These are phyloP conservation scores for Agrochola lychnidis DNA, from an alignment of 2,888 invertebrate species.

Conservation along the genomic window DNA sequence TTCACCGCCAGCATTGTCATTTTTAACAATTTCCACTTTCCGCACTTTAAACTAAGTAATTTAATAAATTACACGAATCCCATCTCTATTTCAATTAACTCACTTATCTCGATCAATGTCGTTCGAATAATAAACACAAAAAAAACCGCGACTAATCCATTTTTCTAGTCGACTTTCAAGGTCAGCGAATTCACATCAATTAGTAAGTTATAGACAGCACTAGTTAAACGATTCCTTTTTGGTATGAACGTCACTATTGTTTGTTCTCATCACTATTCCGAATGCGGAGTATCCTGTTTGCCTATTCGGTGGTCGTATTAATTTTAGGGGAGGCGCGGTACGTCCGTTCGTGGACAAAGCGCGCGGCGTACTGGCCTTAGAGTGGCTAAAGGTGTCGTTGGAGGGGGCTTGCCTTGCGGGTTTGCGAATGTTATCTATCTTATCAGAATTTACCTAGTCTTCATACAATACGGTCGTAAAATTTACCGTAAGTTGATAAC, in stretches of 20 bases:
- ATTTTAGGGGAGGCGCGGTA: slow-evolving; percentile 44
- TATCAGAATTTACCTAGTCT: slow-evolving; percentile 76
- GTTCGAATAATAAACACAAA: slow-evolving; percentile 60
- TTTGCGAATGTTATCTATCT: slow-evolving; percentile 72
- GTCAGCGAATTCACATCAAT: slow-evolving; percentile 57
- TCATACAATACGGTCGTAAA: slow-evolving; percentile 72
- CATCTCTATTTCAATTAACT: slow-evolving; percentile 62
- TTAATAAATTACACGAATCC: slow-evolving; percentile 57
- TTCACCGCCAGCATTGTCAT: slow-evolving; percentile 93
- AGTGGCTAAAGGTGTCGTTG: slow-evolving; percentile 36
- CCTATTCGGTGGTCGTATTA: slow-evolving; percentile 62
- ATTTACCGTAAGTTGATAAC: slow-evolving; percentile 72
- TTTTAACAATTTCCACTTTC: slow-evolving; percentile 50
- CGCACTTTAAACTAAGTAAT: slow-evolving; percentile 46
- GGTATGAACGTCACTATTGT: slow-evolving; percentile 72
- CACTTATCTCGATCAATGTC: slow-evolving; percentile 61
- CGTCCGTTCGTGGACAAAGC: slow-evolving; percentile 59
- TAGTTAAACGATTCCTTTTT: slow-evolving; percentile 65
- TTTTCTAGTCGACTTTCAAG: slow-evolving; percentile 67
- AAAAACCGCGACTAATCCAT: slow-evolving; percentile 59
- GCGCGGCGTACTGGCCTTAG: slow-evolving; percentile 65
- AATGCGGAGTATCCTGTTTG: slow-evolving; percentile 66
- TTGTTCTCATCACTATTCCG: slow-evolving; percentile 74
- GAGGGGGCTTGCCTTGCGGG: slow-evolving; percentile 63
- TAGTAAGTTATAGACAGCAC: slow-evolving; percentile 55